These are phyloP conservation scores for Eupeodes latifasciatus DNA, from an alignment of 2,888 invertebrate species.

Conservation along the genomic window DNA sequence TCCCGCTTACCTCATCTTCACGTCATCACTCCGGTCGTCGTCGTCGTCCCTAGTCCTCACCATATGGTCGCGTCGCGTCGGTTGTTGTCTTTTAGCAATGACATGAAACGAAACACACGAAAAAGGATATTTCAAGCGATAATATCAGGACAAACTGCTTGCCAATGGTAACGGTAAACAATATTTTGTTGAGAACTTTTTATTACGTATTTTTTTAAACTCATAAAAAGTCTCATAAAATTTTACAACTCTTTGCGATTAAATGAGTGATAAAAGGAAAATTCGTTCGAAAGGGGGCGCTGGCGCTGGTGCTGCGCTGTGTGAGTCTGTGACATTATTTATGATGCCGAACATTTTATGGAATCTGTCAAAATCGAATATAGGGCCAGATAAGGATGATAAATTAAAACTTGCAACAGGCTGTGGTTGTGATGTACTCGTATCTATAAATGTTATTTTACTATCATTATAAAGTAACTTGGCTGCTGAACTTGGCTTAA, in stretches of 20 bases:
- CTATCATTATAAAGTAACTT: too few relatives aligned
- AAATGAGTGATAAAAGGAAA: conserved; percentile 31
- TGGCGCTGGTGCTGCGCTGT: neutral
- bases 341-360: neutral
- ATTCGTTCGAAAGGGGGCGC: neutral
- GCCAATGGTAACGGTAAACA: conserved; percentile 21
- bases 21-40: neutral
- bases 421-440: too few relatives aligned
- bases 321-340: neutral
- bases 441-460: too few relatives aligned
- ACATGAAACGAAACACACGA: conserved; percentile 36
- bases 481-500: too few relatives aligned
- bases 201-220: conserved; percentile 48
- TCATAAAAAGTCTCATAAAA: conserved; percentile 69
- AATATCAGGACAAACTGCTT: conserved; percentile 45
- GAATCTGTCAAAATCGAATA: conserved; percentile 4
- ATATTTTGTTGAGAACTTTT: conserved; percentile 43
- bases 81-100: conserved; percentile 4
- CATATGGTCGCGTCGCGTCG: too few relatives aligned
- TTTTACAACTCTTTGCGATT: conserved; percentile 60
- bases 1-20: too few relatives aligned
- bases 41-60: neutral
- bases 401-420: neutral
- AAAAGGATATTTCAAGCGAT: conserved; percentile 46
- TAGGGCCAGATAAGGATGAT: neutral